Evolutionary conservation across 2,797 vertebrate genomes (phyloP).

Genomic region (Pipistrellus kuhlii): DNA sequence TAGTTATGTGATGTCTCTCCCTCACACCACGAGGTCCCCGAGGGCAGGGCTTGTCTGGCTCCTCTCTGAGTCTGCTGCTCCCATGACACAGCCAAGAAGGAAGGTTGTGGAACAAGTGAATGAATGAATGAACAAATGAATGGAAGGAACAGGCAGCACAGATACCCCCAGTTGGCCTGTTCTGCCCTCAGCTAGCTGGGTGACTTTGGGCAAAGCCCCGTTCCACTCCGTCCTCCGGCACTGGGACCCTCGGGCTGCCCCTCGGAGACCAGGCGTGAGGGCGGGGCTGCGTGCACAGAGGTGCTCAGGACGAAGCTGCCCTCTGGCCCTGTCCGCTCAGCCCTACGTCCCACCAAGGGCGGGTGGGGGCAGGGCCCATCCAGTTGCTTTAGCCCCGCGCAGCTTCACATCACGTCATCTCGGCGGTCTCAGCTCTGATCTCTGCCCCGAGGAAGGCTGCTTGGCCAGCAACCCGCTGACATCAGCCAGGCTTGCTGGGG

Average conservation of each 20-base stretch:
- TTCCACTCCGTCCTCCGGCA: neutral
- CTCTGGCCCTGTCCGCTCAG: neutral
- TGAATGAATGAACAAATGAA: neutral
- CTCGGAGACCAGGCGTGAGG: neutral
- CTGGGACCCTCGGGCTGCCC: neutral
- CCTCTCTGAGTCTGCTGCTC: neutral
- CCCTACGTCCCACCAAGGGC: too few relatives aligned
- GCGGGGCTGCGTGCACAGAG: neutral
- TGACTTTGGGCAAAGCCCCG: neutral
- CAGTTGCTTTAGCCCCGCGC: neutral
- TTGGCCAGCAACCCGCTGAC: constrained; percentile 31
- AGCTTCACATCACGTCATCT: constrained; percentile 5
- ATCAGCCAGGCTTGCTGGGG: constrained; percentile 39
- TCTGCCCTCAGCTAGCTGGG: neutral
- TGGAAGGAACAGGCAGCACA: neutral
- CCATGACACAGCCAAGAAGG: neutral
- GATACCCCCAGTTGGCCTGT: neutral
- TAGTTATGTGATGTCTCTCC: constrained; percentile 19
- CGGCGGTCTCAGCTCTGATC: constrained; percentile 3
- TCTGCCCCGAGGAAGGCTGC: constrained; percentile 1
- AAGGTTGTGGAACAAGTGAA: neutral
- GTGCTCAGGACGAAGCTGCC: neutral
- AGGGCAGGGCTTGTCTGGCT: neutral
- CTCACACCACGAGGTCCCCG: neutral
- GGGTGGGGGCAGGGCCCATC: neutral